These are phyloP conservation scores for Xylocopa sonorina DNA, from an alignment of 1,140 invertebrate species.

Conservation along the genomic window DNA sequence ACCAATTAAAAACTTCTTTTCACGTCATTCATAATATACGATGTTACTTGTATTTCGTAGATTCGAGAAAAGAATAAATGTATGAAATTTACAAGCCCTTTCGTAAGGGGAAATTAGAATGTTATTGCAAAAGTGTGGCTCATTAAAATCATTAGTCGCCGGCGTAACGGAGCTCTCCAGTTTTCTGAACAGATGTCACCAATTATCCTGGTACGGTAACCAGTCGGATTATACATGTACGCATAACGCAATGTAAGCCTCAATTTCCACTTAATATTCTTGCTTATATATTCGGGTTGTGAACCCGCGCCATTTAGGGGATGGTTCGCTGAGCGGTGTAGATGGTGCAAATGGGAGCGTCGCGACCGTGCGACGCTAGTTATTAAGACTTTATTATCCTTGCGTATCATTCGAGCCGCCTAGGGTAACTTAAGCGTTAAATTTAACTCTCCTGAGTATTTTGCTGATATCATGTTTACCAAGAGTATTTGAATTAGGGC, in stretches of 20 bases:
- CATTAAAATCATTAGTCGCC: slow-evolving; percentile 4
- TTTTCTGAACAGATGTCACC: slow-evolving; percentile 12
- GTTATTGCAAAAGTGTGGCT: background rate
- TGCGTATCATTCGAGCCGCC: background rate
- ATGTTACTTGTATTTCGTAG: background rate
- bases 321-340: background rate
- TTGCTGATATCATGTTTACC: no score
- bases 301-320: slow-evolving; percentile 7
- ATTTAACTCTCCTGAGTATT: background rate
- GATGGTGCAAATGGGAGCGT: slow-evolving; percentile 16
- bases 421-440: background rate
- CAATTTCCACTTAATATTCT: slow-evolving; percentile 17
- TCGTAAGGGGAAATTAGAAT: background rate
- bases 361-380: background rate
- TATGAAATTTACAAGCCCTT: background rate
- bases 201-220: slow-evolving; percentile 4
- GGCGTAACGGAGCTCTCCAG: background rate
- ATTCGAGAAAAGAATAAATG: background rate
- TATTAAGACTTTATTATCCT: slow-evolving; percentile 17
- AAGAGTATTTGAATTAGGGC: no score
- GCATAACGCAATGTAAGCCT: slow-evolving; percentile 6
- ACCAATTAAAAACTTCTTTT: background rate
- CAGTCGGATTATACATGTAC: slow-evolving; percentile 7
- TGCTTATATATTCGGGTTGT: slow-evolving; percentile 9
- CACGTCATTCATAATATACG: no score